Conservation (phyloP, 1,140 invertebrate species). For the Propsilocerus akamusi region DNA sequence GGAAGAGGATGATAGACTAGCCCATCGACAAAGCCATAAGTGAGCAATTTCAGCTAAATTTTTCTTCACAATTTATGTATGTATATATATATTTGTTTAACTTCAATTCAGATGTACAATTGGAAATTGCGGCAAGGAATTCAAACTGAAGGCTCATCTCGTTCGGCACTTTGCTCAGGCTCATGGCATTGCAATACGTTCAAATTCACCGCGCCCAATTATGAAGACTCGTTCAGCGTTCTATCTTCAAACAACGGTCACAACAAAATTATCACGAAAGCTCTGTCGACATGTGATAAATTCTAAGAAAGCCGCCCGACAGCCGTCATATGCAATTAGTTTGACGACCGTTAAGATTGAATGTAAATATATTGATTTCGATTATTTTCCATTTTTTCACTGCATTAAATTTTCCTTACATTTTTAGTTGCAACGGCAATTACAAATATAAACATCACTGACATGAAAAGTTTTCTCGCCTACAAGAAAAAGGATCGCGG, state of each 20-base stretch:
- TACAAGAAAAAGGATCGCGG: slow-evolving; percentile 36
- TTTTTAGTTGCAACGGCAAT: slow-evolving; percentile 36
- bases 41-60: slow-evolving; percentile 7
- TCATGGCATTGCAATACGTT: slow-evolving; percentile 52
- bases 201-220: slow-evolving; percentile 70
- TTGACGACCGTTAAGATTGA: slow-evolving; percentile 67
- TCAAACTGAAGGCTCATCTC: slow-evolving; percentile 80
- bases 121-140: slow-evolving; percentile 81
- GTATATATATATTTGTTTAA: not conserved
- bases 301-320: slow-evolving; percentile 66
- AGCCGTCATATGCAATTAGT: slow-evolving; percentile 74
- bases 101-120: slow-evolving; percentile 52
- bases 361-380: slow-evolving; percentile 33
- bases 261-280: slow-evolving; percentile 71
- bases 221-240: slow-evolving; percentile 95
- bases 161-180: slow-evolving; percentile 81
- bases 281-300: slow-evolving; percentile 68
- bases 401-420: slow-evolving; percentile 3
- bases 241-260: slow-evolving; percentile 74
- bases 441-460: slow-evolving; percentile 34
- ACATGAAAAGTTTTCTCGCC: slow-evolving; percentile 35
- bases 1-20: slow-evolving; percentile 25
- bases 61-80: not conserved
- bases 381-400: not conserved
- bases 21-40: slow-evolving; percentile 24